Evolutionary conservation across 2,888 invertebrate genomes (phyloP).

Genomic region (Melipona bicolor): DNA sequence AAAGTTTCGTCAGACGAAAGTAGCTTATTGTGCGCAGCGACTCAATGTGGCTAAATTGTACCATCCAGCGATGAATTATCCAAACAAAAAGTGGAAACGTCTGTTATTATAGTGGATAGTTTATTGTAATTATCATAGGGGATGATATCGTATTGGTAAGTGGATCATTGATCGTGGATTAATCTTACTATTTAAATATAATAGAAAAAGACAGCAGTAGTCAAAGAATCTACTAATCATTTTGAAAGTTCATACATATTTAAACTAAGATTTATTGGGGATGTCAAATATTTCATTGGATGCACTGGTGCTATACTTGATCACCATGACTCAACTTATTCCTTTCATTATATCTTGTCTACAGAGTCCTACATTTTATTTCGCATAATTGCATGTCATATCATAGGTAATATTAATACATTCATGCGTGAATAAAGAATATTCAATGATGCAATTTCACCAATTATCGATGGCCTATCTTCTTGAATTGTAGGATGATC

Average conservation of each 20-base stretch:
- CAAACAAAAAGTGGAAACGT: conserved; percentile 34
- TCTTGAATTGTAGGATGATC: background rate
- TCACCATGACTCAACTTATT: background rate
- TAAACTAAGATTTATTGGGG: conserved; percentile 1
- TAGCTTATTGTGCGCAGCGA: conserved; percentile 51
- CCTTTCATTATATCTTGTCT: background rate
- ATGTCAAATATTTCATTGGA: background rate
- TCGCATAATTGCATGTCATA: background rate
- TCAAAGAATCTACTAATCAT: background rate
- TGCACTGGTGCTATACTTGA: background rate
- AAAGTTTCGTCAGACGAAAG: conserved; percentile 70
- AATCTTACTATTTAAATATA: background rate
- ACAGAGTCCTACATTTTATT: background rate
- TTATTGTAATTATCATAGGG: conserved; percentile 11
- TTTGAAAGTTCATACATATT: background rate
- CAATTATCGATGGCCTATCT: background rate
- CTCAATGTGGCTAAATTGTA: conserved; percentile 36
- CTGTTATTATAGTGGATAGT: conserved; percentile 14
- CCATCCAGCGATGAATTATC: conserved; percentile 42
- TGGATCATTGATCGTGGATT: background rate
- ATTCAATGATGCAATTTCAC: background rate
- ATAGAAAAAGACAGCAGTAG: background rate
- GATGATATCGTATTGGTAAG: conserved; percentile 26
- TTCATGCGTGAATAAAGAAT: background rate
- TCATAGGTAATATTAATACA: background rate